phyloP scores from a whole-genome alignment of 1,140 invertebrate genomes.

The Potamilus streckersoni region DNA sequence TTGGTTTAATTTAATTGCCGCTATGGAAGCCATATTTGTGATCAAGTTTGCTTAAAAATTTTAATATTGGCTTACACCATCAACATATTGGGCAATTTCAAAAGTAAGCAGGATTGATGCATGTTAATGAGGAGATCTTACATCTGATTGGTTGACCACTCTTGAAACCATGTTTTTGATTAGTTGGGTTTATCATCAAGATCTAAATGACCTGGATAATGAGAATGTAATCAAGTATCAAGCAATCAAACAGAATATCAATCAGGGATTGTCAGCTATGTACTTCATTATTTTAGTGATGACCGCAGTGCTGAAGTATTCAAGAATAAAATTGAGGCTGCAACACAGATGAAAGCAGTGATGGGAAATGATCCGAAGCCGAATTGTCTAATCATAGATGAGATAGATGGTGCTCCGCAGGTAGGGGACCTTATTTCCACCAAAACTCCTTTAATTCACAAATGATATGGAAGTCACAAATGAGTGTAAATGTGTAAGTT shows the following conservation, averaged over 20 bases:
- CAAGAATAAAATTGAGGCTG: conserved; percentile 80
- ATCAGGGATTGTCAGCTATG: background rate
- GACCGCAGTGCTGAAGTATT: conserved; percentile 91
- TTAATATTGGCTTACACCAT: too few species aligned
- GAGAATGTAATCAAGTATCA: background rate
- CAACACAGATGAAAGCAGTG: conserved; percentile 91
- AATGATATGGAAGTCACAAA: background rate
- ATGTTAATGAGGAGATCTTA: too few species aligned
- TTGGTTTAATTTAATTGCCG: too few species aligned
- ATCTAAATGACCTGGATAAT: background rate
- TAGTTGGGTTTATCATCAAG: too few species aligned
- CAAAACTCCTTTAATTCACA: background rate
- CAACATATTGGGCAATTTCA: too few species aligned
- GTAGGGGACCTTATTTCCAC: conserved; percentile 31
- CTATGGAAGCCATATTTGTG: too few species aligned
- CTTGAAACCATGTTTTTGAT: too few species aligned
- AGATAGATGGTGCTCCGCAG: conserved; percentile 93
- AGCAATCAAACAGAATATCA: background rate
- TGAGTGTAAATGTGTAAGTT: background rate
- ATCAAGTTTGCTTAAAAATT: too few species aligned
- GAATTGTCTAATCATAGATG: conserved; percentile 96
- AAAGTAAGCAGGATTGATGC: background rate
- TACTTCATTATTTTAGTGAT: conserved; percentile 75
- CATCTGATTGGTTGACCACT: too few species aligned
- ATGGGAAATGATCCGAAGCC: conserved; percentile 83